Evolutionary conservation across 1,140 invertebrate genomes (phyloP).

Genomic region (Macrocentrus cingulum): DNA sequence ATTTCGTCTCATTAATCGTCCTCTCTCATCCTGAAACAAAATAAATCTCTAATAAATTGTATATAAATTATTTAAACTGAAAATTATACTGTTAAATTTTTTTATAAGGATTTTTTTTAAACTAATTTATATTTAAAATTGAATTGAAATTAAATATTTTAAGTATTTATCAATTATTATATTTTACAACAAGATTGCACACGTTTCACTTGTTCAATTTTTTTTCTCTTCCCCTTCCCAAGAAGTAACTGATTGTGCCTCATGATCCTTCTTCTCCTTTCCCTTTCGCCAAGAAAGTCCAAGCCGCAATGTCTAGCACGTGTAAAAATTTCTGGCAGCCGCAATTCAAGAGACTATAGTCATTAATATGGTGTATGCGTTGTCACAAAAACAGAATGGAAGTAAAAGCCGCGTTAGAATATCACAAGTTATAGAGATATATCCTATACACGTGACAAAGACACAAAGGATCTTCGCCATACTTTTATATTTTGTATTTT

Average conservation of each 20-base stretch:
- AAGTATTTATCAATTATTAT: not conserved
- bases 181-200: constrained; percentile 10
- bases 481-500: not conserved
- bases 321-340: constrained; percentile 45
- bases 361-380: constrained; percentile 9
- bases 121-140: not conserved
- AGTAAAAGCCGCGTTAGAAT: not conserved
- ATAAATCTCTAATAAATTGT: not conserved
- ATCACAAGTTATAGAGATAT: not conserved
- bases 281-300: constrained; percentile 28
- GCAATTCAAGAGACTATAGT: constrained; percentile 33
- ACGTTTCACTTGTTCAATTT: constrained; percentile 2
- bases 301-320: constrained; percentile 13
- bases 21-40: constrained; percentile 75
- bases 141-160: not conserved
- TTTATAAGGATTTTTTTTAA: not conserved
- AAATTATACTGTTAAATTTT: not conserved
- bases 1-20: constrained; percentile 82
- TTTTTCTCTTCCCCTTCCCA: constrained; percentile 7
- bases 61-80: not conserved
- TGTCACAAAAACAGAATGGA: not conserved
- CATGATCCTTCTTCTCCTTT: constrained; percentile 16
- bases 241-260: not conserved
- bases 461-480: not conserved
- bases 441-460: too few species aligned